These are phyloP conservation scores for Paraplagusia blochii DNA, from an alignment of 2,113 vertebrate genomes.

Conservation along the genomic window DNA sequence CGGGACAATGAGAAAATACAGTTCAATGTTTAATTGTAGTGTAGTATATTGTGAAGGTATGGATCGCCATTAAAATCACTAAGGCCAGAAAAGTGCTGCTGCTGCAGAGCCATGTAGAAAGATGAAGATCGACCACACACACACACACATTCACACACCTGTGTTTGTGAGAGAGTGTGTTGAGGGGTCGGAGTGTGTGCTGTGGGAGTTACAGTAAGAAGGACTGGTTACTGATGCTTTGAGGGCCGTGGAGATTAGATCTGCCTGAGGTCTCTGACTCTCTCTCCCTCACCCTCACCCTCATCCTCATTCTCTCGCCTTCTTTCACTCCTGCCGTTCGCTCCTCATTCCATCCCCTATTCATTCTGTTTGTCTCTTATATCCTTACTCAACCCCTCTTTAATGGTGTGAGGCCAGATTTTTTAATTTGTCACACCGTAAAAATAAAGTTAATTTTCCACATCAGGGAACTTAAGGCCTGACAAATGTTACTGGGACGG, in stretches of 20 bases:
- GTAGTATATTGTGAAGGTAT: neutral
- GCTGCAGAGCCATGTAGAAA: neutral
- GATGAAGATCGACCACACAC: no score
- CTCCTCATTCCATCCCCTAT: neutral
- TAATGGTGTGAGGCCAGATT: conserved; percentile 57
- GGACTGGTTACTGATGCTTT: conserved; percentile 23
- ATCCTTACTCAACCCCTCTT: conserved; percentile 31
- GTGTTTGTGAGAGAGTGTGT: neutral
- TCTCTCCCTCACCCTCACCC: neutral
- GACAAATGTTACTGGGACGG: conserved; percentile 59
- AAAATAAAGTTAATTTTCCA: conserved; percentile 74
- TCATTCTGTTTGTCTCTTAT: conserved; percentile 4
- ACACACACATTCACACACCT: no score
- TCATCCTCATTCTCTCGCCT: neutral
- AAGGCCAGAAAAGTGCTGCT: conserved; percentile 1
- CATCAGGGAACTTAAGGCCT: conserved; percentile 62
- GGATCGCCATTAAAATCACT: neutral
- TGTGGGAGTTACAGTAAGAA: neutral
- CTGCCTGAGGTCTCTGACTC: conserved; percentile 4
- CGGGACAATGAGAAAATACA: neutral
- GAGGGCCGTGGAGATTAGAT: conserved; percentile 33
- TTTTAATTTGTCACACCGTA: conserved; percentile 69
- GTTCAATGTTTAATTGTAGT: neutral
- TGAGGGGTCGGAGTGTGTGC: conserved; percentile 1
- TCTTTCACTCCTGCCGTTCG: neutral